phyloP scores from a whole-genome alignment of 2,888 invertebrate species.

The Sthenelais limicola region DNA sequence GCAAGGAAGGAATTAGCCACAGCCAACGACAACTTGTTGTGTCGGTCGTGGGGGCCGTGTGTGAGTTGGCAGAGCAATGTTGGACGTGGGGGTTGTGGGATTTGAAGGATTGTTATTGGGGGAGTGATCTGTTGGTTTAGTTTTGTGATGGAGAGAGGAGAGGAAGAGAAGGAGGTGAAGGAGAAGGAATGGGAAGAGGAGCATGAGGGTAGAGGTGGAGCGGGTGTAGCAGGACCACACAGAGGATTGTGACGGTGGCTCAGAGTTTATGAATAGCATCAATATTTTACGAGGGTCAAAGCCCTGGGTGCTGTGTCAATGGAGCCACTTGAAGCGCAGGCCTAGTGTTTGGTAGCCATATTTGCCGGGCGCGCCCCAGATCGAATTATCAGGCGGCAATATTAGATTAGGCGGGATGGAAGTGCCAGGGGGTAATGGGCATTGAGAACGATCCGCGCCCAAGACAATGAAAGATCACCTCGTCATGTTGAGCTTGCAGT shows the following conservation, averaged over 20 bases:
- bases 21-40: slow-evolving; percentile 34
- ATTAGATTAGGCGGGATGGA: slow-evolving; percentile 33
- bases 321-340: slow-evolving; percentile 10
- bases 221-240: too few relatives aligned
- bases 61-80: too few relatives aligned
- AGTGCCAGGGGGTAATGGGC: slow-evolving; percentile 26
- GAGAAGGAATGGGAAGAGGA: slow-evolving; percentile 7
- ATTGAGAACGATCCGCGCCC: neutral
- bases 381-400: slow-evolving; percentile 16
- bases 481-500: neutral
- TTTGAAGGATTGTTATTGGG: too few relatives aligned
- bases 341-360: slow-evolving; percentile 15
- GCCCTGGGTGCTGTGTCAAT: slow-evolving; percentile 27
- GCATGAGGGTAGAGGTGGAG: neutral
- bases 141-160: too few relatives aligned
- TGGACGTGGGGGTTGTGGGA: too few relatives aligned
- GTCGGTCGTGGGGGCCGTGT: too few relatives aligned
- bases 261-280: slow-evolving; percentile 30
- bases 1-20: slow-evolving; percentile 7
- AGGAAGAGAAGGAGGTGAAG: too few relatives aligned
- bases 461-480: slow-evolving; percentile 30
- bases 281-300: slow-evolving; percentile 26
- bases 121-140: too few relatives aligned
- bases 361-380: slow-evolving; percentile 14
- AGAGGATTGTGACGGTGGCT: too few relatives aligned